Base-by-base conservation (phyloP, 2,797 vertebrate species). In the Catostomus latipinnis region DNA sequence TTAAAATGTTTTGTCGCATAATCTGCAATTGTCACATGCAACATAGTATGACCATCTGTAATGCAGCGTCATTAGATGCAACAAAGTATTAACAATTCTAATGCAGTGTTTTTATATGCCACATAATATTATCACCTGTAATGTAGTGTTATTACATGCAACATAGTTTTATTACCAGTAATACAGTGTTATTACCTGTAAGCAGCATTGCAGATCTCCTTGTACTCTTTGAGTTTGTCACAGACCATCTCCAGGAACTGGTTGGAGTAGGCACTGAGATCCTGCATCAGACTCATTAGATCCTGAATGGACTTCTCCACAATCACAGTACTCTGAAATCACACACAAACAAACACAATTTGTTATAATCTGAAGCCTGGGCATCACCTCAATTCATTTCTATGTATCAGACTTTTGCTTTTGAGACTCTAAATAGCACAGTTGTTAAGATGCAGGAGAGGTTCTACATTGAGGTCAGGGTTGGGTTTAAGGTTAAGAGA, bases 221-320 rank as follows among this genome's bases (percentile, higher is more conserved):
- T 98, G 93, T 98, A 99, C 72, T 99, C 97, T 83, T 99, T 97
- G 1, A 99, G 97, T 74, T 98, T 99, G 90, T 97, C 96, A 0
- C 97, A 99, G 66, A 99, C 96, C 98, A 99, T 99, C 93, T 96
- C 94, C 65, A 99, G 96, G 91, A 99, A 99, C 92, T 99, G 97
- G 88, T 98, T 98, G 0, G 96, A 98, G 87, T 99, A 99, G 0
- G 97, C 95, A 3, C 97, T 98, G 88, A 99, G 85, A 90, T 99
- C 97, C 0, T 96, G 95, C 97, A 99, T 98, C 65, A 99, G 92
- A 86, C 92, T 96, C 96, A 98, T 95, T 71, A 99, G 93, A 90
- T 99, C 98, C 88, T 99, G 97, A 65, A 98, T 95, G 0, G 96
- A 98, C 91, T 99, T 99, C 92, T 99, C 98, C 90, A 99, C 96